Evolutionary conservation across 2,797 vertebrate species (phyloP).

Genomic region (Botia kubotai): DNA sequence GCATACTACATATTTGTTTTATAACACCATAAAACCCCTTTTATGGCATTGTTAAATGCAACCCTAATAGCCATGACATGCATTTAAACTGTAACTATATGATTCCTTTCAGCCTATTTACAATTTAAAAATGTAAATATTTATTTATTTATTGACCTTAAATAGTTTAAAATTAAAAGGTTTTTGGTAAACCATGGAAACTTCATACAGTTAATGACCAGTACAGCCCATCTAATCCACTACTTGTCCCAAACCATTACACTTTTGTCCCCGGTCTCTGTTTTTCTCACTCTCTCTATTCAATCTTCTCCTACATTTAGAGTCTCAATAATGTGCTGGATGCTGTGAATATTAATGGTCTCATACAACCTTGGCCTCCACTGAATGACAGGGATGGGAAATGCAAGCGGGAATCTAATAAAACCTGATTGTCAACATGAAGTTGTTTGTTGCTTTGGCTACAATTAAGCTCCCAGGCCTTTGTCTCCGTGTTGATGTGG

Average conservation of each 20-base stretch:
- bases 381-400: slow-evolving; percentile 67
- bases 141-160: slow-evolving; percentile 26
- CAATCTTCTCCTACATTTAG: slow-evolving; percentile 57
- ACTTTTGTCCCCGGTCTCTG: neutral
- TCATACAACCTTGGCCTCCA: slow-evolving; percentile 62
- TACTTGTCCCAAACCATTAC: neutral
- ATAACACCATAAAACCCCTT: neutral
- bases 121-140: too few species aligned
- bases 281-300: neutral
- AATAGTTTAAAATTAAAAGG: slow-evolving; percentile 2
- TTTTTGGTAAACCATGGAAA: slow-evolving; percentile 32
- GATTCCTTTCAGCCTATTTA: too few species aligned
- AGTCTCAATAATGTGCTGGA: slow-evolving; percentile 56
- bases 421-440: slow-evolving; percentile 68
- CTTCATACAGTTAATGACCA: slow-evolving; percentile 30
- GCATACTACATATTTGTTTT: slow-evolving; percentile 19
- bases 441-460: slow-evolving; percentile 65
- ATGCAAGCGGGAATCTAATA: slow-evolving; percentile 69
- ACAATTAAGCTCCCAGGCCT: slow-evolving; percentile 65
- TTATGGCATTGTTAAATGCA: slow-evolving; percentile 39
- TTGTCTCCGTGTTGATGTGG: slow-evolving; percentile 38
- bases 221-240: neutral
- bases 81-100: slow-evolving; percentile 41
- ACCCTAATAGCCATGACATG: slow-evolving; percentile 40
- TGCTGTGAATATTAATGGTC: slow-evolving; percentile 71